Percentiles rank a stretch among this genome's conserved stretches.
These are phyloP conservation scores for Eristalinus sepulchralis DNA, from an alignment of 2,888 invertebrate species.

Conservation along the genomic window DNA sequence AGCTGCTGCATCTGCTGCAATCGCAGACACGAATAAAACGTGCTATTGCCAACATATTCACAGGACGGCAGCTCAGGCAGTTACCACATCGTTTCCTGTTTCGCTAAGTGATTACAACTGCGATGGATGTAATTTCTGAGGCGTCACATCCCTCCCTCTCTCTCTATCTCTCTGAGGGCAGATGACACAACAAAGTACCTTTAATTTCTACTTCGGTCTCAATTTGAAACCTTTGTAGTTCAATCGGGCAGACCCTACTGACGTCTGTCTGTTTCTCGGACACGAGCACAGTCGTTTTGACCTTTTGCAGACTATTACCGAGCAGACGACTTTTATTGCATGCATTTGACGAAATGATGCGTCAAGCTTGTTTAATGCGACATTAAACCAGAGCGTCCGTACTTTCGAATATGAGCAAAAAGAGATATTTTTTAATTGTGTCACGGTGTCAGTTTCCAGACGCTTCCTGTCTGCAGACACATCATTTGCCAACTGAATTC, in stretches of 20 bases:
- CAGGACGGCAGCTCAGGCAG: constrained; percentile 33
- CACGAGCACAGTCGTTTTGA: constrained; percentile 6
- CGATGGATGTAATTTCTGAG: constrained; percentile 29
- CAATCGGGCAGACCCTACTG: constrained; percentile 65
- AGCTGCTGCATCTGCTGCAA: background rate
- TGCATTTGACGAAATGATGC: background rate
- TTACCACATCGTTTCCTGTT: constrained; percentile 70
- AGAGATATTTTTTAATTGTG: constrained; percentile 19
- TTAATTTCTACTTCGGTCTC: background rate
- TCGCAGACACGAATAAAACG: constrained; percentile 6
- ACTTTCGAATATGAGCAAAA: background rate
- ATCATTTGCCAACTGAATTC: background rate
- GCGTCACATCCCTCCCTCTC: background rate
- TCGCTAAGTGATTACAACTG: constrained; percentile 63
- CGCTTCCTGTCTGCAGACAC: background rate
- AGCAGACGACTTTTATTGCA: background rate
- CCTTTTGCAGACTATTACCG: constrained; percentile 11
- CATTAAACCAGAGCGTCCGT: background rate
- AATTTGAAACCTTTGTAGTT: constrained; percentile 48
- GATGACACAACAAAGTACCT: background rate
- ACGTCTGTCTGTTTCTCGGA: constrained; percentile 4
- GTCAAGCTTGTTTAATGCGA: background rate
- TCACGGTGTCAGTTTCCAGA: constrained; percentile 20
- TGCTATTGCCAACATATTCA: background rate
- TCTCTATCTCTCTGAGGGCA: no score